Conservation (phyloP, 2,797 vertebrate genomes). For the Echeneis naucrates region DNA sequence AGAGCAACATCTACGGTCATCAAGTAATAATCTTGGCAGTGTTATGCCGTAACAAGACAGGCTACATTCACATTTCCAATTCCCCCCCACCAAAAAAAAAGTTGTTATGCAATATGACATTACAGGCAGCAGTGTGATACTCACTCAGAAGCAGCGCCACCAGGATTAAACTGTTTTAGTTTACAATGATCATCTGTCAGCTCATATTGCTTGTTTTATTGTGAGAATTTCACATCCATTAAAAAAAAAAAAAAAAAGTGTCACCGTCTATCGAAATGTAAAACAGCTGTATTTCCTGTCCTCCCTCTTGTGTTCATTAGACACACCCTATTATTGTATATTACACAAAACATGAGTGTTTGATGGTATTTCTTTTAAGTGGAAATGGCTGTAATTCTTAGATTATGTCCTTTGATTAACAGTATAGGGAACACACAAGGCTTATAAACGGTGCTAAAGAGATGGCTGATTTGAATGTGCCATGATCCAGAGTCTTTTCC, state of each 20-base stretch:
- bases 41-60: neutral
- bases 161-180: neutral
- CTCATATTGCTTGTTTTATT: too few relatives aligned
- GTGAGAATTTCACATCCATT: too few relatives aligned
- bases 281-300: too few relatives aligned
- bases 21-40: neutral
- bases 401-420: too few relatives aligned
- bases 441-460: neutral
- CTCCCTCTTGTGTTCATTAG: too few relatives aligned
- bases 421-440: neutral
- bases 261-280: too few relatives aligned
- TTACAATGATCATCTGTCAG: neutral
- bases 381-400: too few relatives aligned
- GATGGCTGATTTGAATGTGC: neutral
- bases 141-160: neutral
- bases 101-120: neutral
- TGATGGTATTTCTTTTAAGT: too few relatives aligned
- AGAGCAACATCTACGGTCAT: conserved; percentile 6
- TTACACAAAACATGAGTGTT: too few relatives aligned
- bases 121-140: neutral
- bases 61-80: neutral
- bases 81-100: too few relatives aligned
- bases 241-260: too few relatives aligned
- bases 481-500: neutral
- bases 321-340: too few relatives aligned